Conservation (phyloP, 2,888 invertebrate genomes). For the Tromatobia lineatoria region DNA sequence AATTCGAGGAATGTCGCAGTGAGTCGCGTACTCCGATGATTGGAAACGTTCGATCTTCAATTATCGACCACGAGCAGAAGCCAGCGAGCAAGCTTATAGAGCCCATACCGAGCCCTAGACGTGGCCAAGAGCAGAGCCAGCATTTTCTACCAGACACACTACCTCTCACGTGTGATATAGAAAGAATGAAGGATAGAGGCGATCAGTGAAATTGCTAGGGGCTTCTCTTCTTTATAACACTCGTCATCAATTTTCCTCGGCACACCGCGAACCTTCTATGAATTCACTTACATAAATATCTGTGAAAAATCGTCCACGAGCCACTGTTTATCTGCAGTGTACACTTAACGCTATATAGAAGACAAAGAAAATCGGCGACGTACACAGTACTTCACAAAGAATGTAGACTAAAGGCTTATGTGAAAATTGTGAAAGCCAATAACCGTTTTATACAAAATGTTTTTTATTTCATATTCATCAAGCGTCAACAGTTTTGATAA, state of each 20-base stretch:
- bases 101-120: constrained; percentile 21
- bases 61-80: constrained; percentile 61
- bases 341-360: not conserved
- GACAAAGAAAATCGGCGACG: not conserved
- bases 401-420: not conserved
- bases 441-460: too few relatives aligned
- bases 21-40: constrained; percentile 63
- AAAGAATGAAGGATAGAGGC: constrained; percentile 59
- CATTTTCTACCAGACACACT: constrained; percentile 36
- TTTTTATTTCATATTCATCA: too few relatives aligned
- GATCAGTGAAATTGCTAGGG: constrained; percentile 53
- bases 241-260: constrained; percentile 55
- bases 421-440: too few relatives aligned
- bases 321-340: not conserved
- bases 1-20: constrained; percentile 62
- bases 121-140: constrained; percentile 52
- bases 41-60: constrained; percentile 69
- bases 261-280: constrained; percentile 27
- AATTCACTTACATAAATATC: constrained; percentile 57
- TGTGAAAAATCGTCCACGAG: constrained; percentile 23
- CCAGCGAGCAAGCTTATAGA: constrained; percentile 23
- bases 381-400: not conserved
- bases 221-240: constrained; percentile 33
- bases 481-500: too few relatives aligned
- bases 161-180: constrained; percentile 43